phyloP scores from a whole-genome alignment of 1,140 invertebrate species.

The Sycobia sp. region DNA sequence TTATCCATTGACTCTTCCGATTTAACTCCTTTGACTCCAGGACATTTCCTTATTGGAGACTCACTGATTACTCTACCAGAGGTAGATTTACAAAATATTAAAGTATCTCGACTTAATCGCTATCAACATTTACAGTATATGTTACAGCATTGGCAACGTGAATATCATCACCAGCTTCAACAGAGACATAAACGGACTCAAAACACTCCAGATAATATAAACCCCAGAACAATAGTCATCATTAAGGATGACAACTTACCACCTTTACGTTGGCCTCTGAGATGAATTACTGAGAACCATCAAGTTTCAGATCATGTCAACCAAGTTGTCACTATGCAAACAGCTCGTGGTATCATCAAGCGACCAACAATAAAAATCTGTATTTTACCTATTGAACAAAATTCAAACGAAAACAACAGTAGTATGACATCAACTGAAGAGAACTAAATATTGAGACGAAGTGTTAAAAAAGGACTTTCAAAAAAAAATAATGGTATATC shows the following conservation, averaged over 20 bases:
- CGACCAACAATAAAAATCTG: background rate
- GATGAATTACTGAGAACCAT: background rate
- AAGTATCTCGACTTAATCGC: background rate
- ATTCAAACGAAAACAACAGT: too few relatives aligned
- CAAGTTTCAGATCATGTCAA: background rate
- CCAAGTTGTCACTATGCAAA: conserved; percentile 8
- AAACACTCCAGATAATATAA: background rate
- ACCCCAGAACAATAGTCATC: conserved; percentile 3
- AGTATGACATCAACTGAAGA: too few relatives aligned
- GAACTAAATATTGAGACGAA: too few relatives aligned
- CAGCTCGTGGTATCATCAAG: background rate
- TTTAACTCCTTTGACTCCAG: background rate
- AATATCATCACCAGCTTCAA: conserved; percentile 12
- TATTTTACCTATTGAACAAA: background rate
- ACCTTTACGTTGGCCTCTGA: conserved; percentile 9
- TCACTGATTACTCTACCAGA: background rate
- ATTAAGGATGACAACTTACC: conserved; percentile 4
- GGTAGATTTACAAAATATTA: background rate
- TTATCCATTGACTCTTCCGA: conserved; percentile 12
- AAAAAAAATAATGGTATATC: too few relatives aligned
- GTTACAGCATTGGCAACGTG: conserved; percentile 11
- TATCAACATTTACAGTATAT: conserved; percentile 12
- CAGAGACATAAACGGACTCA: background rate
- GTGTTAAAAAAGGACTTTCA: too few relatives aligned
- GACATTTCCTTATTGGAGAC: conserved; percentile 21